These are phyloP conservation scores for Heliconius himera DNA, from an alignment of 1,140 invertebrate species.

Conservation along the genomic window DNA sequence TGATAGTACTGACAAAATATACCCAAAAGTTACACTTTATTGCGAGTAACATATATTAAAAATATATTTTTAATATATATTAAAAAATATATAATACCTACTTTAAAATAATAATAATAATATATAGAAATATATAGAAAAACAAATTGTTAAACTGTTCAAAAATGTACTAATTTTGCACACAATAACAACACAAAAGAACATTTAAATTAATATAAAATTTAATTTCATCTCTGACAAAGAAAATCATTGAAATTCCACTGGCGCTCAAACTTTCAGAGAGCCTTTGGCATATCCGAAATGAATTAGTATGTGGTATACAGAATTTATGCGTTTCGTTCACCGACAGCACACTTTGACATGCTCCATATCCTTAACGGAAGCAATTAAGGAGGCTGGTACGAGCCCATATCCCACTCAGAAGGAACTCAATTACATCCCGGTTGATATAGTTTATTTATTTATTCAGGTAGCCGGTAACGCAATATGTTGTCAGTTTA, in stretches of 20 bases:
- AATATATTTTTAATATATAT: too few relatives aligned
- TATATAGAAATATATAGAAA: too few relatives aligned
- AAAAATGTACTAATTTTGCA: not conserved
- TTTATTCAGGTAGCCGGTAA: conserved; percentile 46
- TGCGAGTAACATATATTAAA: too few relatives aligned
- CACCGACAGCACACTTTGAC: conserved; percentile 34
- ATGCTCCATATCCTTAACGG: conserved; percentile 47
- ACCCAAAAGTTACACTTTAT: too few relatives aligned
- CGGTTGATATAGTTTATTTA: conserved; percentile 57
- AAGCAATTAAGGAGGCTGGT: conserved; percentile 45
- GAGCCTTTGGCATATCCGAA: conserved; percentile 5
- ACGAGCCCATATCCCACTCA: conserved; percentile 50
- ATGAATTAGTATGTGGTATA: conserved; percentile 26
- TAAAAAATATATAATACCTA: too few relatives aligned
- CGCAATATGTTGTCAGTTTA: conserved; percentile 37
- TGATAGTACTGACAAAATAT: too few relatives aligned
- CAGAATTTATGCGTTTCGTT: conserved; percentile 23
- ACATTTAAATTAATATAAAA: conserved; percentile 16
- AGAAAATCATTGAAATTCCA: conserved; percentile 26
- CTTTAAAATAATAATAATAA: too few relatives aligned
- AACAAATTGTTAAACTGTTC: too few relatives aligned
- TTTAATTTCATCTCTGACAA: conserved; percentile 19
- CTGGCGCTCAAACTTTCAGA: conserved; percentile 19
- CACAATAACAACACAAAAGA: not conserved
- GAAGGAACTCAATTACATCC: conserved; percentile 58